phyloP scores from a whole-genome alignment of 2,888 invertebrate species.

The Conchocele bisecta region DNA sequence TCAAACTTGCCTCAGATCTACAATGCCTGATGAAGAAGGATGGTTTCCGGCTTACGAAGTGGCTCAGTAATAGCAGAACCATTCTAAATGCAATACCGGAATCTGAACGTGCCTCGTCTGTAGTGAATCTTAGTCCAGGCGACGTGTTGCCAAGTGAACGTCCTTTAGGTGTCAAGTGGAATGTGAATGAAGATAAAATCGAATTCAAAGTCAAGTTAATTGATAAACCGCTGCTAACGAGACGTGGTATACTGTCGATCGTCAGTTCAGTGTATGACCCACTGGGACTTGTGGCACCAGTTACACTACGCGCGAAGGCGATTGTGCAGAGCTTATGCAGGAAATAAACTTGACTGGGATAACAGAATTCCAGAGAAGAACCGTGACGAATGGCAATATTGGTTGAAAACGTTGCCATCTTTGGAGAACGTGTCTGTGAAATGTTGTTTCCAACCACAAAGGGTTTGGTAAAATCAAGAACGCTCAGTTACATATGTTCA shows the following conservation, averaged over 20 bases:
- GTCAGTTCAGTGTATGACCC: conserved; percentile 58
- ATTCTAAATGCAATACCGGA: conserved; percentile 26
- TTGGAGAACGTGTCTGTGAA: conserved; percentile 32
- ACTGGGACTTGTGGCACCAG: conserved; percentile 49
- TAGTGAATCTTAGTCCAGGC: not conserved
- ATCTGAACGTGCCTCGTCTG: conserved; percentile 20
- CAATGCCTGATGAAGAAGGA: conserved; percentile 24
- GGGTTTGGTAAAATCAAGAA: conserved; percentile 2
- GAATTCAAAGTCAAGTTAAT: conserved; percentile 35
- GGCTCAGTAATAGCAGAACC: conserved; percentile 31
- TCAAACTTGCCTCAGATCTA: conserved; percentile 11
- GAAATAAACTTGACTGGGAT: conserved; percentile 50
- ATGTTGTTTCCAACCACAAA: conserved; percentile 42
- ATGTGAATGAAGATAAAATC: conserved; percentile 37
- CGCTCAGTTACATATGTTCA: conserved; percentile 47
- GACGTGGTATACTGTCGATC: conserved; percentile 46
- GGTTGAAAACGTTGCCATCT: conserved; percentile 32
- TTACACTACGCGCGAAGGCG: conserved; percentile 37
- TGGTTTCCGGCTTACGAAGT: conserved; percentile 38
- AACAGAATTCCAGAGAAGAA: conserved; percentile 24
- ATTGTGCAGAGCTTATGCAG: conserved; percentile 50
- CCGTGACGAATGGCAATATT: conserved; percentile 40
- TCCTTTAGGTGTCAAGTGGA: conserved; percentile 49
- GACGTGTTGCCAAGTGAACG: conserved; percentile 24
- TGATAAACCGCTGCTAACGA: conserved; percentile 40